Conservation (phyloP, 2,888 invertebrate species). For the Bedellia somnulentella region DNA sequence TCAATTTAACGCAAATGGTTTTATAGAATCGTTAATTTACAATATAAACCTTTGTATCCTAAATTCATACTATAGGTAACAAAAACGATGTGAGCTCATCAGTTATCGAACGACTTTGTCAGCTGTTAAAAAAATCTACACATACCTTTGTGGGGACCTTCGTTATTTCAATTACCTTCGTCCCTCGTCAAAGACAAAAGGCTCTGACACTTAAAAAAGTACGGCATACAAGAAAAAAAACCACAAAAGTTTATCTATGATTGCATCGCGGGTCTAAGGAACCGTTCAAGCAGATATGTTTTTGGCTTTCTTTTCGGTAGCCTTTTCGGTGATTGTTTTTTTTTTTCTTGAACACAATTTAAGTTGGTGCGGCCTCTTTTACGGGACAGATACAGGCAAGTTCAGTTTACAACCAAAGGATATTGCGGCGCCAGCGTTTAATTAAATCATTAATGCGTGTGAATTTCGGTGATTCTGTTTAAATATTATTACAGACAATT, state of each 20-base stretch:
- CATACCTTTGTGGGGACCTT: conserved; percentile 43
- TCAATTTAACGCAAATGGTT: background rate
- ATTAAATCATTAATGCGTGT: too few species aligned
- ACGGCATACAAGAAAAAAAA: conserved; percentile 23
- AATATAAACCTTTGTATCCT: background rate
- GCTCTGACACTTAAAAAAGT: conserved; percentile 35
- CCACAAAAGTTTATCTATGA: conserved; percentile 51
- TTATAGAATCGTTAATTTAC: background rate
- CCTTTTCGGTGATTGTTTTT: too few species aligned
- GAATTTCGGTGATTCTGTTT: too few species aligned
- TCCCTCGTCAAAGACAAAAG: conserved; percentile 60
- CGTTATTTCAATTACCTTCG: conserved; percentile 56
- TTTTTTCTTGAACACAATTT: too few species aligned
- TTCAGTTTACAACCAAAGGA: too few species aligned
- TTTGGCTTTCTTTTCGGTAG: conserved; percentile 41
- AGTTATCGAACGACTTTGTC: conserved; percentile 17
- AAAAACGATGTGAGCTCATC: background rate
- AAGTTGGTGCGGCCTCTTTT: too few species aligned
- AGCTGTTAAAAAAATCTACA: conserved; percentile 54
- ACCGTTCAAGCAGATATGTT: conserved; percentile 48
- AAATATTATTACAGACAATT: too few species aligned
- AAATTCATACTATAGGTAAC: background rate
- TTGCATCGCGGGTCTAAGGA: conserved; percentile 55
- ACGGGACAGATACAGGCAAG: too few species aligned
- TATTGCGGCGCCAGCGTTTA: background rate